These are phyloP conservation scores for Epiblema foenella DNA, from an alignment of 2,888 invertebrate genomes.

Conservation along the genomic window DNA sequence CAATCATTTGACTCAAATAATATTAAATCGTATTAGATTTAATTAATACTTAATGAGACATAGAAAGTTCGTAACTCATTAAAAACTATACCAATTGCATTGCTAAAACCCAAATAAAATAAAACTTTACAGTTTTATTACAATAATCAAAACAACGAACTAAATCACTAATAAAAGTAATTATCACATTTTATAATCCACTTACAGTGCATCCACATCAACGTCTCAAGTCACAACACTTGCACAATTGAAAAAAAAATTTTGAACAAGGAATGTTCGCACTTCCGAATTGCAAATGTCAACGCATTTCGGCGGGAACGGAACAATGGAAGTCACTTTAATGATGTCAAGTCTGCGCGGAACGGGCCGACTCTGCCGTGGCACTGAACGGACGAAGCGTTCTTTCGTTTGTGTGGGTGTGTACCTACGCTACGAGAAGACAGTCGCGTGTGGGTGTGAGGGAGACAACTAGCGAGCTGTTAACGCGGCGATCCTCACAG, in stretches of 20 bases:
- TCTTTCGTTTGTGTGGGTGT: slow-evolving; percentile 29
- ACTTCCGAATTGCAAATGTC: slow-evolving; percentile 56
- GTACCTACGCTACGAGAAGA: slow-evolving; percentile 24
- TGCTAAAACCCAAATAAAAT: slow-evolving; percentile 38
- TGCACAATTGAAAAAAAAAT: slow-evolving; percentile 48
- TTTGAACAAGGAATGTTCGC: slow-evolving; percentile 43
- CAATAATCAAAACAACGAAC: slow-evolving; percentile 38
- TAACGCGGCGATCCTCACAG: slow-evolving; percentile 83
- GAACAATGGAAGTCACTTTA: slow-evolving; percentile 51
- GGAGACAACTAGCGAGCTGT: slow-evolving; percentile 72
- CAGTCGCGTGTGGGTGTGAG: slow-evolving; percentile 64
- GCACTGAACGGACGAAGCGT: slow-evolving; percentile 52
- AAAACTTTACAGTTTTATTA: neutral
- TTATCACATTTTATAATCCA: slow-evolving; percentile 26
- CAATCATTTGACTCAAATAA: slow-evolving; percentile 32
- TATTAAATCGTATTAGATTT: slow-evolving; percentile 37
- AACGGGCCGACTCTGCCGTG: slow-evolving; percentile 56
- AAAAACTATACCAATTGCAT: slow-evolving; percentile 32
- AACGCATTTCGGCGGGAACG: slow-evolving; percentile 67
- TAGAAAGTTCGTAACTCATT: slow-evolving; percentile 37
- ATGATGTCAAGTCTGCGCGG: slow-evolving; percentile 55
- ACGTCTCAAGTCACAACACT: slow-evolving; percentile 43
- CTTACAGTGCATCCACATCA: slow-evolving; percentile 26
- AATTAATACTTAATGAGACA: slow-evolving; percentile 39
- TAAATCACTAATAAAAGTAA: slow-evolving; percentile 44